A percentile compares a stretch with the other conserved stretches of the same genome.
phyloP scores from a whole-genome alignment of 2,113 vertebrate genomes.

The Paratilapia polleni region DNA sequence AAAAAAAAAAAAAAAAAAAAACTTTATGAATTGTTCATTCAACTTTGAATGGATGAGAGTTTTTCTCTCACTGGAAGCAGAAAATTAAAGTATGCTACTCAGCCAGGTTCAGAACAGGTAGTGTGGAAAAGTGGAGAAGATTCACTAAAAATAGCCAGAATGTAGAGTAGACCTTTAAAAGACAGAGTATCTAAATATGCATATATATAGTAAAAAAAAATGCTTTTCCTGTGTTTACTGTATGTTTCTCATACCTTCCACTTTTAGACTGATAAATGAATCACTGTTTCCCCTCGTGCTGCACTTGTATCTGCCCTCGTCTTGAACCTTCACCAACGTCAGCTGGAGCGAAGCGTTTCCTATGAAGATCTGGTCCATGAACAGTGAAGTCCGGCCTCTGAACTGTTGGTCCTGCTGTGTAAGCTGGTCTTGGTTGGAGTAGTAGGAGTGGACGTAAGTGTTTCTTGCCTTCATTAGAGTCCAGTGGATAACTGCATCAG shows the following conservation, averaged over 20 bases:
- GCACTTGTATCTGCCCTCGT: not conserved
- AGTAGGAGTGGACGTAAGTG: not conserved
- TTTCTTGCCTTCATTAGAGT: fast-evolving
- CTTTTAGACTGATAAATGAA: not conserved
- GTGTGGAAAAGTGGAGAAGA: too few species aligned
- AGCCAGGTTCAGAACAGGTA: too few species aligned
- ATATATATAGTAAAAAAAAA: fast-evolving
- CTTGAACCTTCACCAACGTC: not conserved
- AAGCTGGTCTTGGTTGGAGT: not conserved
- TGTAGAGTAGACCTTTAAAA: not conserved
- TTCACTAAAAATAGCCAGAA: too few species aligned
- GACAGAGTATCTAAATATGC: not conserved
- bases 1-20: conserved; percentile 2
- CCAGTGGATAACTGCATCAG: not conserved
- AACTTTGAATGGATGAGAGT: not conserved
- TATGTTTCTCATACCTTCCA: not conserved
- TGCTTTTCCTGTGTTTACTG: not conserved
- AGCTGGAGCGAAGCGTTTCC: not conserved
- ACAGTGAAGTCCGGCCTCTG: not conserved
- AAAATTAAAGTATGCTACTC: not conserved
- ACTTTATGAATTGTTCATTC: not conserved
- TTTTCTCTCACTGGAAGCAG: not conserved
- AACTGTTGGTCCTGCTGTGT: not conserved
- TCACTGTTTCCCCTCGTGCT: not conserved
- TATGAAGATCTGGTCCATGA: fast-evolving